Base-by-base conservation (phyloP, 2,797 vertebrate genomes). In the Phataginus tricuspis region DNA sequence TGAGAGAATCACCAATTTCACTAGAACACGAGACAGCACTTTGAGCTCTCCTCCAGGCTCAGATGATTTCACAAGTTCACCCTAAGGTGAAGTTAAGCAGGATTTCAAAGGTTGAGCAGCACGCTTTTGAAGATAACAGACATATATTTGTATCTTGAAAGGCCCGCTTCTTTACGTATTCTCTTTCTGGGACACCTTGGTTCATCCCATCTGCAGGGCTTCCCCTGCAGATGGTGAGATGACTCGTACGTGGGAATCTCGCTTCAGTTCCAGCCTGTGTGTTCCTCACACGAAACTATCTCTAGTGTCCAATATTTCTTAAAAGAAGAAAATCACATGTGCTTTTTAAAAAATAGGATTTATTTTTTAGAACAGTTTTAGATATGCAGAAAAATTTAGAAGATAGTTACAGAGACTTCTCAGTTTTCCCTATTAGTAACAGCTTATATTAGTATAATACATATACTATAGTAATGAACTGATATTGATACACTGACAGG, bases 81-180 rank as follows among this genome's bases (percentile, higher is more conserved):
- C 34, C 11, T n/a, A 63, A 83, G 91, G 90, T 94, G 92, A 91
- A 95, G 78, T 61, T 92, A 83, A 96, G 91, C 78, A 95, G 94
- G 89, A 97, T 97, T 98, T 98, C 98, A 97, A 98, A 95, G 95
- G 97, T 95, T 96, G 97, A 97, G 98, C 64, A 97, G 98, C 97
- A 98, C 97, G 92, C 98, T 99, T 99, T 99, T 98, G 99, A 98
- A 98, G 98, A 96, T 90, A 98, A 98, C 98, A 99, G 98, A 99
- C 98, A 98, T 98, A 97, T 25, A 99, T 99, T 99, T 99, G 98
- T 98, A 99, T 99, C 92, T 98, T 98, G 98, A 99, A 39, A 98
- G 98, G 98, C 98, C 98, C 98, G 96, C 97, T 98, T 98, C 98
- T 99, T 99, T 99, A 98, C 98, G 96, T 98, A 97, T 98, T 99